Evolutionary conservation across 2,888 invertebrate genomes (phyloP), one percentile per base, ranked within the genome.

Genomic region (Hofmannophila pseudospretella): DNA sequence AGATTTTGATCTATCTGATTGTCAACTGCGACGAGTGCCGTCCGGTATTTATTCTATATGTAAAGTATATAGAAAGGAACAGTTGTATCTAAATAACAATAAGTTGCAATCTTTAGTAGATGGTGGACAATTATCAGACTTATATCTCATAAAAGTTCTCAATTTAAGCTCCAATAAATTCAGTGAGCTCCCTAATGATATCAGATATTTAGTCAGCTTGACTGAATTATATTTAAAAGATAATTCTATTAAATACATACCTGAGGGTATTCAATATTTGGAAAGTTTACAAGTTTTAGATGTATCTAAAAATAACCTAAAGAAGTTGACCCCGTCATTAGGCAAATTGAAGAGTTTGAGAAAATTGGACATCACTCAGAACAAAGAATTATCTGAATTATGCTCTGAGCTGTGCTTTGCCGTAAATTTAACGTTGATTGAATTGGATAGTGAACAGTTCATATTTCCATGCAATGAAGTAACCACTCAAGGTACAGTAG

Each of bases 51-150:
- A 90, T 75, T 91, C 94, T 16, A 78, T 94, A 40, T 95, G 95
- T 70, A 92, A 92, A 75, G 94, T 96, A 28, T 92, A 94, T 63
- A 89, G 94, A 49, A 96, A 96, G 78, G 91, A 93, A 61, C 77
- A 82, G 42, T 71, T 94, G 47, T 88, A 88, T 67, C 75, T 92
- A 50, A 89, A 93, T 59, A 86, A 89, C 53, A 96, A 96, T 71
- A 89, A 88, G 51, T 77, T 96, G 50, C 88, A 89, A 34, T 89
- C 91, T 31, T 79, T 95, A 28, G 88, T 89, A 44, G 91, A 91
- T 56, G 94, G 94, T 46, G 95, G 95, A 38, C 88, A 88, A 56
- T 74, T 95, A 57, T 88, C 88, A 49, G 94, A 95, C 79, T 87
- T 94, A 47, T 88, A 88, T 48, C 75, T 91, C 29, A 76, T 94